Evolutionary conservation across 2,888 invertebrate species (phyloP), one percentile per base, ranked within the genome.

Genomic region (Cetonia aurata): DNA sequence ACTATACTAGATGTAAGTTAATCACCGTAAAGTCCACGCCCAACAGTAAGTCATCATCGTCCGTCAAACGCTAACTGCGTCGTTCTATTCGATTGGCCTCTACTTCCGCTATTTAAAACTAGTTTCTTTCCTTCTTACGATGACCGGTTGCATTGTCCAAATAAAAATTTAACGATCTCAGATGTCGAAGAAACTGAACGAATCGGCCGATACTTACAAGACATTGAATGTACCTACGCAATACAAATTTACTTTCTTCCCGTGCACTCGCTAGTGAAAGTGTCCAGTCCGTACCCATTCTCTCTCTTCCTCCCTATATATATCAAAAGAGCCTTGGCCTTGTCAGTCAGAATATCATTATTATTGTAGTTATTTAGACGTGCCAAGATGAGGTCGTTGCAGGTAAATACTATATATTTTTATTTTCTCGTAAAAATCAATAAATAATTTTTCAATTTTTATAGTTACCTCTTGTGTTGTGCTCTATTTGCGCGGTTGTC

Each of bases 291-390:
- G n/a, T 46, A 33, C 10, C 62, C 62, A 50, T 65, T 65, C 62
- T 65, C 37, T 37, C 62, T 50, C 62, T 65, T 65, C 62, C 50
- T 65, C 55, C 13, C 33, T 65, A 65, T 65, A 65, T 46, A 65
- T 37, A 52, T 25, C 50, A 50, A 65, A 65, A 65, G 62, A 65
- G 50, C 52, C 62, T 65, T 65, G 62, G 62, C 62, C 52, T 50
- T 65, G 62, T 65, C 62, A 37, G 50, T 65, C 62, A 65, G 62
- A 65, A 50, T 50, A 52, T 65, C 48, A 62, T 44, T 25, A 62
- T 48, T 50, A 48, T 37, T 65, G 17, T 15, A 65, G 50, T 37
- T 50, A 65, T 13, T 41, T 37, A 41, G 37, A 65, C 50, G 62
- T 48, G 37, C 41, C 50, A 41, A 12, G 33, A 65, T 65, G 62